Evolutionary conservation across 2,888 invertebrate species (phyloP).

Genomic region (Zaprionus bogoriensis): DNA sequence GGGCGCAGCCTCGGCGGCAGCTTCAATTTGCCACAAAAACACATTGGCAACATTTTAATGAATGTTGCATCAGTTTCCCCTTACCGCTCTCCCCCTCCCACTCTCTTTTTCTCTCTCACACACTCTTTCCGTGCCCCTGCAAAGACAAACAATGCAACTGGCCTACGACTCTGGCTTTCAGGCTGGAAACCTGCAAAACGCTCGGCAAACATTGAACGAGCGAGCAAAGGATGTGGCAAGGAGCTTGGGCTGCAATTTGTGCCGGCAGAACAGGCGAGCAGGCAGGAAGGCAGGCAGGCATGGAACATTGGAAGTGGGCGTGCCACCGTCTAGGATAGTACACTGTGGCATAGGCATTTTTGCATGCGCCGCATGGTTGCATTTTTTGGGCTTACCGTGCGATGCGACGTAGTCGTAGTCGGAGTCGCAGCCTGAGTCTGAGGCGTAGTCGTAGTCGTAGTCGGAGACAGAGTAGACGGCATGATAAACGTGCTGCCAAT

Average conservation of each 20-base stretch:
- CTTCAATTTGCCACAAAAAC: slow-evolving; percentile 78
- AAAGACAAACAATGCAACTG: slow-evolving; percentile 63
- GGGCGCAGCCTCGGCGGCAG: slow-evolving; percentile 44
- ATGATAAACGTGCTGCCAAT: slow-evolving; percentile 78
- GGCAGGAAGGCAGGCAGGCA: slow-evolving; percentile 44
- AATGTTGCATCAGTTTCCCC: slow-evolving; percentile 58
- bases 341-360: slow-evolving; percentile 71
- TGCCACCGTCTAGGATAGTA: no score
- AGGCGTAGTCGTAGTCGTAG: slow-evolving; percentile 13
- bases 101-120: background rate
- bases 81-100: background rate
- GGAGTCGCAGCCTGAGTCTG: background rate
- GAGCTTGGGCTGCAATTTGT: slow-evolving; percentile 65
- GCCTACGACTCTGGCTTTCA: slow-evolving; percentile 12
- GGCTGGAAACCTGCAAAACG: slow-evolving; percentile 48
- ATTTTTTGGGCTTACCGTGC: slow-evolving; percentile 71
- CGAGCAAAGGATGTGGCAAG: slow-evolving; percentile 65
- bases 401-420: slow-evolving; percentile 6
- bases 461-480: slow-evolving; percentile 59
- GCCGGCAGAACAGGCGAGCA: slow-evolving; percentile 59
- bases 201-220: slow-evolving; percentile 70
- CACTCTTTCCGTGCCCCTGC: no score
- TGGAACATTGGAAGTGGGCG: no score
- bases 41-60: slow-evolving; percentile 79
- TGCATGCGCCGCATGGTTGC: slow-evolving; percentile 77